Evolutionary conservation across 2,888 invertebrate genomes (phyloP), one percentile per base, ranked within the genome.

Genomic region (Geotrupes spiniger): DNA sequence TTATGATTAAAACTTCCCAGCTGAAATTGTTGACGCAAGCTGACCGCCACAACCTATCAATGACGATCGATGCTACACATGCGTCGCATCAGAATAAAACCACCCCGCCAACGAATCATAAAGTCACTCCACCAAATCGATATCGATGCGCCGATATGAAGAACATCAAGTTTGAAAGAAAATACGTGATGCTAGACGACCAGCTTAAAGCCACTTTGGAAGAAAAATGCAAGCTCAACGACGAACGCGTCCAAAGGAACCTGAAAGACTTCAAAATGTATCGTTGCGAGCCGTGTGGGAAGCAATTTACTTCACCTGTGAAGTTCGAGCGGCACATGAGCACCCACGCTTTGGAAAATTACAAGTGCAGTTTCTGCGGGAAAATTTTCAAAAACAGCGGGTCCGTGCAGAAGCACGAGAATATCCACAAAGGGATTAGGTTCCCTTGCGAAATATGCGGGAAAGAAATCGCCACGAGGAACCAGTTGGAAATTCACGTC

Each of bases 371-470:
- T 10, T 36, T 45, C 9, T 49, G 49, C 41, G 44, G 40, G 11
- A 33, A 39, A 27, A 15, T 40, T 11, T 49, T 40, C 11, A 45
- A 44, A 28, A 44, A 17, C 16, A 10, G 14, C 10, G n/a, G 25
- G 4, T 26, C 42, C 46, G 9, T 54, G 36, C 42, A 52, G 42
- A 51, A 49, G 47, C 49, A 49, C 12, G 40, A 49, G 27, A 41
- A 17, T 17, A 28, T 33, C 4, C 49, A 43, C 29, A 37, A 25
- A 21, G 33, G 42, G 10, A 36, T 41, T 25, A 36, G 17, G 4
- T 48, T 48, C 10, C 25, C 17, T 33, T 49, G 49, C 17, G 41
- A 44, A 27, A 42, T 49, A 14, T 53, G 56, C 31, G 53, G 51
- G 9, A 53, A 46, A 25, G 40, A 49, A 21, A 36, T 56, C 17